Conservation (phyloP, 2,797 vertebrate genomes). For the Discoglossus pictus region DNA sequence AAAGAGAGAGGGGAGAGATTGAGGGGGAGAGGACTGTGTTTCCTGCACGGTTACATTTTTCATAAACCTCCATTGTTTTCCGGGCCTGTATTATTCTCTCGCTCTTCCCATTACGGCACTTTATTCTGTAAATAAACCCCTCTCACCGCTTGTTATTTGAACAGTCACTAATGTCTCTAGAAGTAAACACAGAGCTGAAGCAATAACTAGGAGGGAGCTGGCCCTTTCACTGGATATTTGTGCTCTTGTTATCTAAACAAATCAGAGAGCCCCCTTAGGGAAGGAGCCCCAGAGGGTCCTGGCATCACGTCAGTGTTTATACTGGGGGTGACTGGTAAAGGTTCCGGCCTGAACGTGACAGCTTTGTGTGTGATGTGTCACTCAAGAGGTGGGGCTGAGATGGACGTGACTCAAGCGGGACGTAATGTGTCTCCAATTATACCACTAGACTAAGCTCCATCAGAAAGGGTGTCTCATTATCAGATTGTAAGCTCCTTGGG, state of each 20-base stretch:
- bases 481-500: too few relatives aligned
- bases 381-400: not conserved
- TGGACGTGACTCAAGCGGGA: not conserved
- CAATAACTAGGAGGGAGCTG: constrained; percentile 18
- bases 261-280: constrained; percentile 24
- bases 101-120: too few relatives aligned
- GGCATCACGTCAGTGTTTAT: constrained; percentile 36
- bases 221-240: constrained; percentile 35
- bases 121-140: too few relatives aligned
- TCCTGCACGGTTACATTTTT: too few relatives aligned
- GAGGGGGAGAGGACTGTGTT: too few relatives aligned
- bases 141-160: constrained; percentile 23
- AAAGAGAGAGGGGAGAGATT: too few relatives aligned
- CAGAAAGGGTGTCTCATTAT: too few relatives aligned
- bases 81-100: too few relatives aligned
- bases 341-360: constrained; percentile 19
- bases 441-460: too few relatives aligned
- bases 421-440: too few relatives aligned
- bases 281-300: constrained; percentile 1
- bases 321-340: constrained; percentile 19
- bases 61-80: too few relatives aligned
- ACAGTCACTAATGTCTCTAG: constrained; percentile 16
- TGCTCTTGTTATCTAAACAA: constrained; percentile 38
- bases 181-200: constrained; percentile 17
- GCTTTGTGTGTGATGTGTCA: constrained; percentile 15